phyloP scores from a whole-genome alignment of 2,797 vertebrate genomes.

The Netta rufina region DNA sequence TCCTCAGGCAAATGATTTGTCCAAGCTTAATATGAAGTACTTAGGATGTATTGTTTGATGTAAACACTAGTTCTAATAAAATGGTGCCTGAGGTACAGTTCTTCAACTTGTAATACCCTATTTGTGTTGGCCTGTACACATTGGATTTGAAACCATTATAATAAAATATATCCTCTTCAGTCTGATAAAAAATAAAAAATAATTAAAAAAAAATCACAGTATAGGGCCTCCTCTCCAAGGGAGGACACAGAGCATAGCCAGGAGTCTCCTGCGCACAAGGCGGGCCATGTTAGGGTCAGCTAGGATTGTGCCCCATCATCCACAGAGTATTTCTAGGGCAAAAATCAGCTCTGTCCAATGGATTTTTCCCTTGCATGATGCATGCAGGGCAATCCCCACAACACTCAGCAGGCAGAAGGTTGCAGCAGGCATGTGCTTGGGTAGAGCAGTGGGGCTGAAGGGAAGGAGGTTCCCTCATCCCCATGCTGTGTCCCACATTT shows the following conservation, averaged over 20 bases:
- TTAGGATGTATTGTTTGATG: slow-evolving; percentile 98
- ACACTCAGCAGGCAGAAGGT: not conserved
- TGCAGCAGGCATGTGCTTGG: too few species aligned
- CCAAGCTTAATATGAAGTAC: slow-evolving; percentile 98
- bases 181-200: slow-evolving; percentile 69
- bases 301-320: fast-evolving
- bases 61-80: slow-evolving; percentile 99
- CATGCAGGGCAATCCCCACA: not conserved
- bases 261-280: not conserved
- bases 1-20: slow-evolving; percentile 99
- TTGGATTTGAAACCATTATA: slow-evolving; percentile 85
- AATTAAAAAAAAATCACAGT: slow-evolving; percentile 53
- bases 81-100: slow-evolving; percentile 92
- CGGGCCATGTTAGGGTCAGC: fast-evolving
- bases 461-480: too few species aligned
- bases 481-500: too few species aligned
- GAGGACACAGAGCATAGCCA: not conserved
- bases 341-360: not conserved
- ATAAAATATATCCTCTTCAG: slow-evolving; percentile 93
- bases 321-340: not conserved
- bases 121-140: slow-evolving; percentile 88
- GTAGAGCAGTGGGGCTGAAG: too few species aligned
- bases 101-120: slow-evolving; percentile 95
- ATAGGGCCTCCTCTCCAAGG: slow-evolving; percentile 72
- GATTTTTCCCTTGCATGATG: not conserved